Evolutionary conservation across 2,113 vertebrate species (phyloP).

Genomic region (Pangasianodon gigas): DNA sequence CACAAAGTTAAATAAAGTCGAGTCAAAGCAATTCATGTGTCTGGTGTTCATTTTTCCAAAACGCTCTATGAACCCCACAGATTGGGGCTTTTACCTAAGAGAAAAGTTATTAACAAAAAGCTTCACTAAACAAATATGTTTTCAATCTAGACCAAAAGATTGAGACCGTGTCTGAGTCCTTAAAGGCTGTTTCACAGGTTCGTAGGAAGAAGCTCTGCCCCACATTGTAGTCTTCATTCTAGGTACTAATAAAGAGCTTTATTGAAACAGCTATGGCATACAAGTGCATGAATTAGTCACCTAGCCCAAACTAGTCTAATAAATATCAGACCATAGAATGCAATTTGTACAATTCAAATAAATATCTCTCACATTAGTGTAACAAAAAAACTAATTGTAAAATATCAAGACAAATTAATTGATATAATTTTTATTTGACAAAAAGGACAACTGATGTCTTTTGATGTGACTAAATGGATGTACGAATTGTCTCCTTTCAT

Average conservation of each 20-base stretch:
- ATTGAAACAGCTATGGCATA: too few relatives aligned
- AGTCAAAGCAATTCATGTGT: neutral
- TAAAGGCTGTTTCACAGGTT: neutral
- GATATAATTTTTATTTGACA: too few relatives aligned
- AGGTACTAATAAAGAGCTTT: neutral
- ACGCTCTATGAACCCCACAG: neutral
- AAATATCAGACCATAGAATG: too few relatives aligned
- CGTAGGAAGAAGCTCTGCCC: neutral
- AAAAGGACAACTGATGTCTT: too few relatives aligned
- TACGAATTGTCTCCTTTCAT: too few relatives aligned
- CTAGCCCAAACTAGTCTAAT: too few relatives aligned
- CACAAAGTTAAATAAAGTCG: neutral
- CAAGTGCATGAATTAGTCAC: too few relatives aligned
- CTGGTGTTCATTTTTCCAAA: neutral
- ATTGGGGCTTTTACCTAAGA: neutral
- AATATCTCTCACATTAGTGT: too few relatives aligned
- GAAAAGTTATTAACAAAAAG: neutral
- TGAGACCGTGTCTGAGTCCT: neutral
- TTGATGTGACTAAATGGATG: too few relatives aligned
- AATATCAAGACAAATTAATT: too few relatives aligned
- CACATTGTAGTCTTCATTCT: neutral
- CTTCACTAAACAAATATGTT: neutral
- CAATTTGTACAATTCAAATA: too few relatives aligned
- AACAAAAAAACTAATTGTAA: too few relatives aligned
- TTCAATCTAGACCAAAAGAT: neutral